phyloP scores from a whole-genome alignment of 1,140 invertebrate species.

The Octopus bimaculoides region DNA sequence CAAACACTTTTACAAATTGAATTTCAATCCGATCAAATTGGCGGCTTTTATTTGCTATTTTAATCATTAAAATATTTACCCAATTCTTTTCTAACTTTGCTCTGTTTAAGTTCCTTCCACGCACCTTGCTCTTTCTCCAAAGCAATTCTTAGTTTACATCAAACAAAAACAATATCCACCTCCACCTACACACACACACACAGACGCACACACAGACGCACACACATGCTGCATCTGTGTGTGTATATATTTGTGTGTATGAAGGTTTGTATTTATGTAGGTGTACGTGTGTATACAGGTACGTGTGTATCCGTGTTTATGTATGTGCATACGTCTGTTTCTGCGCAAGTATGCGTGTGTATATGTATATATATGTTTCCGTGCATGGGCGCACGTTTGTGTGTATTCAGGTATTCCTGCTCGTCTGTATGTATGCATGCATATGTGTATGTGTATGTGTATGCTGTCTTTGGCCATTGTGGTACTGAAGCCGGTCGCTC shows the following conservation, averaged over 20 bases:
- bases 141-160: too few species aligned
- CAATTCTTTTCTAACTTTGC: too few species aligned
- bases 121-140: too few species aligned
- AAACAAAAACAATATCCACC: too few species aligned
- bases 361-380: constrained; percentile 4
- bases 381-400: not conserved
- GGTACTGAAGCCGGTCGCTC: too few species aligned
- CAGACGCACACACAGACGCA: too few species aligned
- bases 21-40: too few species aligned
- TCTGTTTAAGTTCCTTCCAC: too few species aligned
- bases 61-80: too few species aligned
- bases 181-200: too few species aligned
- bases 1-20: too few species aligned
- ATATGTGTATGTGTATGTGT: not conserved
- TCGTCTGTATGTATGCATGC: not conserved
- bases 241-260: not conserved
- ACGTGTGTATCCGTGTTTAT: not conserved
- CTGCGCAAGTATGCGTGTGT: constrained; percentile 1
- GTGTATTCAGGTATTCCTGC: not conserved
- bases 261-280: not conserved
- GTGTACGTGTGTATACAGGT: not conserved
- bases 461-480: not conserved
- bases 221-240: not conserved
- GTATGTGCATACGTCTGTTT: not conserved
- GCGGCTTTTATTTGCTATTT: too few species aligned